phyloP scores from a whole-genome alignment of 1,140 invertebrate species.

The Drosophila sp. region DNA sequence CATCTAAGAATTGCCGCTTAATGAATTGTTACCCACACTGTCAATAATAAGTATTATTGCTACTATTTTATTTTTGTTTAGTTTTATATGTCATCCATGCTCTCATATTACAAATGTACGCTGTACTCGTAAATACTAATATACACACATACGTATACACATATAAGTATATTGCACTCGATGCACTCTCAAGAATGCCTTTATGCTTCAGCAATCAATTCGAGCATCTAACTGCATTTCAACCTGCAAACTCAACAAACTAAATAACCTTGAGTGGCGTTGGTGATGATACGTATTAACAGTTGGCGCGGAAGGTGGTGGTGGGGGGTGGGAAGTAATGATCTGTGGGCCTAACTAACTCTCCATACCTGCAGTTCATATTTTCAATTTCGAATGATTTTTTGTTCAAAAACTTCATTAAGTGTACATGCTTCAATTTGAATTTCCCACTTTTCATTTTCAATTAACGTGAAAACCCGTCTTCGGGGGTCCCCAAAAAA shows the following conservation, averaged over 20 bases:
- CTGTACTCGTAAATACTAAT: too few species aligned
- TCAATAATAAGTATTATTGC: background rate
- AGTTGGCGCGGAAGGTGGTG: background rate
- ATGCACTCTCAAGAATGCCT: slow-evolving; percentile 14
- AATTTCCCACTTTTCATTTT: too few species aligned
- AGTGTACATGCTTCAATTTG: too few species aligned
- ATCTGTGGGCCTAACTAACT: too few species aligned
- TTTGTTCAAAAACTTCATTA: too few species aligned
- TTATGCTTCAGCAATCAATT: slow-evolving; percentile 63
- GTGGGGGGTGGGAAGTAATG: too few species aligned
- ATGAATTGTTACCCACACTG: slow-evolving; percentile 16
- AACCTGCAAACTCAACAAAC: slow-evolving; percentile 29
- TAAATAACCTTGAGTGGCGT: slow-evolving; percentile 68
- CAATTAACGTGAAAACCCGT: too few species aligned
- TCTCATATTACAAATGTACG: background rate
- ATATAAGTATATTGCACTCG: slow-evolving; percentile 2
- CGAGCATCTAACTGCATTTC: slow-evolving; percentile 73
- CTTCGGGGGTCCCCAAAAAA: too few species aligned
- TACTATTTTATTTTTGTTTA: background rate
- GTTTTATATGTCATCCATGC: slow-evolving; percentile 9
- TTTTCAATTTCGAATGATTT: too few species aligned
- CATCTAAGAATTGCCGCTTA: slow-evolving; percentile 21
- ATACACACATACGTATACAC: background rate
- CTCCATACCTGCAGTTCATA: too few species aligned
- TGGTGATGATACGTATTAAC: slow-evolving; percentile 33